Percentiles rank a stretch among this genome's conserved stretches.
phyloP scores from a whole-genome alignment of 2,797 vertebrate species.

The Molossus alvarezi region DNA sequence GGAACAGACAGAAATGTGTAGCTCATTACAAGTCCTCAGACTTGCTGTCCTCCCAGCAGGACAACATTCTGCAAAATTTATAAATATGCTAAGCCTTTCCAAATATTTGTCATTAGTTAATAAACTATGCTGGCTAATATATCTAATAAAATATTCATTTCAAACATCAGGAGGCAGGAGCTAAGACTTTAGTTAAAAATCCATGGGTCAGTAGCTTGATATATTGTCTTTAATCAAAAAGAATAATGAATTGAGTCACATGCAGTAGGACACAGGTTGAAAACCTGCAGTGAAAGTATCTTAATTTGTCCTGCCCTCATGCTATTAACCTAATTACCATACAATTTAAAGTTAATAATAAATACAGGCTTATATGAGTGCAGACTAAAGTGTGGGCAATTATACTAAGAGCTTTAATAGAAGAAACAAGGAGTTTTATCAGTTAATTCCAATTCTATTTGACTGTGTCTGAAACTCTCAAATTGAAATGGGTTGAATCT shows the following conservation, averaged over 20 bases:
- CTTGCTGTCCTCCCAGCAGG: slow-evolving; percentile 56
- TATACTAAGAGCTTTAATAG: slow-evolving; percentile 42
- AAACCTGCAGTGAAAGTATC: slow-evolving; percentile 69
- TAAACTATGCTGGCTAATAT: slow-evolving; percentile 81
- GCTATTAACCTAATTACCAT: slow-evolving; percentile 70
- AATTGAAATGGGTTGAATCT: slow-evolving; percentile 76
- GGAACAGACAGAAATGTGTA: slow-evolving; percentile 22
- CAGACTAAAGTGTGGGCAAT: not conserved
- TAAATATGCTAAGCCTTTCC: slow-evolving; percentile 65
- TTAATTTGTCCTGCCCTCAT: slow-evolving; percentile 69
- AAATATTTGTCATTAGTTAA: slow-evolving; percentile 75
- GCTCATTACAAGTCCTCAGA: slow-evolving; percentile 63
- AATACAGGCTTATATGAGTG: slow-evolving; percentile 75
- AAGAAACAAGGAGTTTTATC: slow-evolving; percentile 66
- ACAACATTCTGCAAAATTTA: slow-evolving; percentile 61
- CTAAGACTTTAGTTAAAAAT: slow-evolving; percentile 57
- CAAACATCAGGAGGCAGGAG: slow-evolving; percentile 49
- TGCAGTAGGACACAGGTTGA: not conserved
- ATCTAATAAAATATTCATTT: slow-evolving; percentile 81
- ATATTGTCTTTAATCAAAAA: slow-evolving; percentile 63
- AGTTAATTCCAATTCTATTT: slow-evolving; percentile 67
- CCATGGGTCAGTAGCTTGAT: slow-evolving; percentile 13
- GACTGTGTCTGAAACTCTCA: slow-evolving; percentile 59
- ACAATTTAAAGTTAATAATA: slow-evolving; percentile 80
- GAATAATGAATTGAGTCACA: slow-evolving; percentile 69